Evolutionary conservation across 2,797 vertebrate species (phyloP).

Genomic region (Gallinago solitaria): DNA sequence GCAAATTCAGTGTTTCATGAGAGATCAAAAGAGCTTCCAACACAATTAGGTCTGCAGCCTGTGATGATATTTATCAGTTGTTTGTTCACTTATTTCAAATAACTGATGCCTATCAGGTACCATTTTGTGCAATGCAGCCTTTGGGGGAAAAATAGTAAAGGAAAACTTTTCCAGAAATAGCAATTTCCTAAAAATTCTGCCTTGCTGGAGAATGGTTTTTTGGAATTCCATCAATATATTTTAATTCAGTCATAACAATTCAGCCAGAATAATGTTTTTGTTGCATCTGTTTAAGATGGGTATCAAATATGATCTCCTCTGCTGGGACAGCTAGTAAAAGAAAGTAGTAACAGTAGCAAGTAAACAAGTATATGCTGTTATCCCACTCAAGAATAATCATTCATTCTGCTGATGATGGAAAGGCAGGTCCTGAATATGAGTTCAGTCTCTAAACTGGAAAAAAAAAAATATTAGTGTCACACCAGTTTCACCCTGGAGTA

Average conservation of each 20-base stretch:
- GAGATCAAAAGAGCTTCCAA: neutral
- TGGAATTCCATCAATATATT: neutral
- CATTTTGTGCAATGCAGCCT: neutral
- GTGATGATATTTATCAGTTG: neutral
- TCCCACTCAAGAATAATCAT: neutral
- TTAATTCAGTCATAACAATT: neutral
- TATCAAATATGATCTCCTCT: neutral
- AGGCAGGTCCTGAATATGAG: neutral
- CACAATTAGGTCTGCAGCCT: neutral
- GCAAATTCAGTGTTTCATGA: neutral
- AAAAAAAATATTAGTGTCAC: neutral
- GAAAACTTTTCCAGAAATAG: neutral
- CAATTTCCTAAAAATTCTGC: neutral
- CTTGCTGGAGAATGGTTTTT: neutral
- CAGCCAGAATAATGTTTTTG: neutral
- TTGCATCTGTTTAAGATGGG: neutral
- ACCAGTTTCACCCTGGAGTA: neutral
- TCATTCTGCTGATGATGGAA: neutral
- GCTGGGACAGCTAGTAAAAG: neutral
- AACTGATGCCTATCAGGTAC: neutral
- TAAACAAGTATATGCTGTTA: neutral
- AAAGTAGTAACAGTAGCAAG: neutral
- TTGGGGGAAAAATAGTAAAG: neutral
- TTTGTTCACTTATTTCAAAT: neutral
- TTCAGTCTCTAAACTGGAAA: neutral